These are phyloP conservation scores for Poeciliopsis paucimaculata DNA, from an alignment of 2,797 vertebrate genomes.

Conservation along the genomic window DNA sequence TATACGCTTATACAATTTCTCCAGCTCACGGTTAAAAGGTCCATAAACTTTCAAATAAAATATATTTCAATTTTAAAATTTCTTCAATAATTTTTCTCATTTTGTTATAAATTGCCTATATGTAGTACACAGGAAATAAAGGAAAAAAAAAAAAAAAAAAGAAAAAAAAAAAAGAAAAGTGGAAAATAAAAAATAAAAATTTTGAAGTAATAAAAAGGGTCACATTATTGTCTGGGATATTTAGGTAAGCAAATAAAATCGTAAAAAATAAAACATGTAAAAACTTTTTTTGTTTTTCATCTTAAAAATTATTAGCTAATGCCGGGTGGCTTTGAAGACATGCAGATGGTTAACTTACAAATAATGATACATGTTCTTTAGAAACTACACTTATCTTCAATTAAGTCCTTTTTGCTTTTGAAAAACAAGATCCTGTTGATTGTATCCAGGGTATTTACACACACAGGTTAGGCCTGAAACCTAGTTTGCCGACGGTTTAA, in stretches of 20 bases:
- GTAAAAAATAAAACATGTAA: constrained; percentile 94
- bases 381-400: constrained; percentile 84
- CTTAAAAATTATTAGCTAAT: constrained; percentile 86
- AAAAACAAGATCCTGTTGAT: constrained; percentile 81
- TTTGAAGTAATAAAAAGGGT: constrained; percentile 87
- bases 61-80: constrained; percentile 99
- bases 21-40: constrained; percentile 94
- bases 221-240: constrained; percentile 89
- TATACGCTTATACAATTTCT: constrained; percentile 90
- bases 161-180: constrained; percentile 83
- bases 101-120: constrained; percentile 98
- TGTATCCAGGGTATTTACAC: constrained; percentile 83
- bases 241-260: constrained; percentile 85
- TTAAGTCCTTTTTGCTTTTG: constrained; percentile 73
- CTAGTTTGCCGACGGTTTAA: constrained; percentile 69
- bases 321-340: constrained; percentile 84
- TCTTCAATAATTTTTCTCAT: constrained; percentile 94
- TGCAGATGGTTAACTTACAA: constrained; percentile 89
- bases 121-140: constrained; percentile 92
- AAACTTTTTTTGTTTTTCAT: constrained; percentile 76
- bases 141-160: constrained; percentile 86
- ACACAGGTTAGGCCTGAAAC: constrained; percentile 79
- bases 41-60: constrained; percentile 99
- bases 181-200: constrained; percentile 81
- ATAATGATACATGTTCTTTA: constrained; percentile 85